These are phyloP conservation scores for Trichogramma evanescens DNA, from an alignment of 2,888 invertebrate species.

Conservation along the genomic window DNA sequence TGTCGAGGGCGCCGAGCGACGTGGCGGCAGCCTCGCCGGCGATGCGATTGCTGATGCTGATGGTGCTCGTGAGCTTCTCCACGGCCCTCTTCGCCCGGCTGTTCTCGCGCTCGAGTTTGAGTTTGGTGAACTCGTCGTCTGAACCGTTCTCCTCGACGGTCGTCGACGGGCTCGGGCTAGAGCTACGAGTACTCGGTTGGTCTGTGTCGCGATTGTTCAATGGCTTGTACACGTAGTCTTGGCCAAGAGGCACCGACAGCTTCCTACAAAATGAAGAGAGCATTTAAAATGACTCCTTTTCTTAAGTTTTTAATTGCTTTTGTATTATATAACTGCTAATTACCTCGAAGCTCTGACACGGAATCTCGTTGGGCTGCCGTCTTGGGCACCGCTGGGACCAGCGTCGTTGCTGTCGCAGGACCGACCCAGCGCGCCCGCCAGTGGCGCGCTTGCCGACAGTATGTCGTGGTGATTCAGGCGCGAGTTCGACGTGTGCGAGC, in stretches of 20 bases:
- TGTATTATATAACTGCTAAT: not conserved
- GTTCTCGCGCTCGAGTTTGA: constrained; percentile 63
- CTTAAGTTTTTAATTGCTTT: not conserved
- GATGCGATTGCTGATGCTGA: constrained; percentile 48
- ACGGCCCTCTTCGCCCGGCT: constrained; percentile 59
- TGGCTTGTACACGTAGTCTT: constrained; percentile 23
- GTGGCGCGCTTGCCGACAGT: constrained; percentile 40
- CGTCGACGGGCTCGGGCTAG: constrained; percentile 28
- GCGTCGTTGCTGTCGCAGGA: constrained; percentile 17
- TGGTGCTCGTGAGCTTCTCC: constrained; percentile 54
- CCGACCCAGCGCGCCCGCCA: constrained; percentile 18
- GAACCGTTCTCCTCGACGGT: constrained; percentile 46
- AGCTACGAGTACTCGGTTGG: constrained; percentile 25
- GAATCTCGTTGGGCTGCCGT: constrained; percentile 9
- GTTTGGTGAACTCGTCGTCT: constrained; percentile 64
- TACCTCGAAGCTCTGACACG: constrained; percentile 14
- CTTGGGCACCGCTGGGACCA: not conserved
- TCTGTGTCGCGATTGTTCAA: constrained; percentile 21
- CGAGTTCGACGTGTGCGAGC: constrained; percentile 23
- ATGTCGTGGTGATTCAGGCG: constrained; percentile 28
- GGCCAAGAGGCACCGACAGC: constrained; percentile 30
- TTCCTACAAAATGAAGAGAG: constrained; percentile 23
- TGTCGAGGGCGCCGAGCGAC: constrained; percentile 22
- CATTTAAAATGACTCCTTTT: not conserved
- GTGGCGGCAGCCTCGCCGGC: constrained; percentile 6